These are phyloP conservation scores for Cistogaster globosa DNA, from an alignment of 2,888 invertebrate species.

Conservation along the genomic window DNA sequence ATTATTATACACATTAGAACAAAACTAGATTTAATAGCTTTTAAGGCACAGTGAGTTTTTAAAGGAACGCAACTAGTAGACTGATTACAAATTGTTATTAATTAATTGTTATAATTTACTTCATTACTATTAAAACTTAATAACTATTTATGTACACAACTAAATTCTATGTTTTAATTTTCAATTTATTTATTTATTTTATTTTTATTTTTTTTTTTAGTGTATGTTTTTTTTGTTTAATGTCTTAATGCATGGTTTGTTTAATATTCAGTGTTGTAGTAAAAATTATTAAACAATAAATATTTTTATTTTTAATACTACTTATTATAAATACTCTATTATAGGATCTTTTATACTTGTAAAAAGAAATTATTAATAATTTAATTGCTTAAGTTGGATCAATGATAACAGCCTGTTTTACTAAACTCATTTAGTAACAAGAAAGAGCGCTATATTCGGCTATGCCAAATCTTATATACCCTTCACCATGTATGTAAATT, in stretches of 20 bases:
- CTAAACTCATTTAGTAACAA: too few species aligned
- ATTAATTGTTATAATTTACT: constrained; percentile 6
- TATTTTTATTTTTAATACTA: neutral
- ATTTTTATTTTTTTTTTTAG: constrained; percentile 26
- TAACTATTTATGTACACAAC: constrained; percentile 43
- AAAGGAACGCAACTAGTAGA: constrained; percentile 66
- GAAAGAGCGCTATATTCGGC: too few species aligned
- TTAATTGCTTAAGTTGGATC: too few species aligned
- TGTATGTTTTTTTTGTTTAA: constrained; percentile 4
- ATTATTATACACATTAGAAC: constrained; percentile 40
- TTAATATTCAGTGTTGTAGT: neutral
- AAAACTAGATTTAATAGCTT: constrained; percentile 24
- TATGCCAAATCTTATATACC: too few species aligned
- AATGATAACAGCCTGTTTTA: too few species aligned
- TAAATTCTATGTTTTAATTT: constrained; percentile 27
- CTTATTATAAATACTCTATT: neutral
- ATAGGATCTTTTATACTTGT: neutral
- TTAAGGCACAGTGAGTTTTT: constrained; percentile 32
- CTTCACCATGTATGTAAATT: too few species aligned
- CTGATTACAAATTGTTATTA: constrained; percentile 20
- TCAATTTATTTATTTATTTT: neutral
- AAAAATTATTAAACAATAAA: neutral
- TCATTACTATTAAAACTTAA: constrained; percentile 39
- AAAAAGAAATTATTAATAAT: neutral
- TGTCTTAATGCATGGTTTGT: neutral